These are phyloP conservation scores for Morus bassanus DNA, from an alignment of 2,797 vertebrate genomes.

Conservation along the genomic window DNA sequence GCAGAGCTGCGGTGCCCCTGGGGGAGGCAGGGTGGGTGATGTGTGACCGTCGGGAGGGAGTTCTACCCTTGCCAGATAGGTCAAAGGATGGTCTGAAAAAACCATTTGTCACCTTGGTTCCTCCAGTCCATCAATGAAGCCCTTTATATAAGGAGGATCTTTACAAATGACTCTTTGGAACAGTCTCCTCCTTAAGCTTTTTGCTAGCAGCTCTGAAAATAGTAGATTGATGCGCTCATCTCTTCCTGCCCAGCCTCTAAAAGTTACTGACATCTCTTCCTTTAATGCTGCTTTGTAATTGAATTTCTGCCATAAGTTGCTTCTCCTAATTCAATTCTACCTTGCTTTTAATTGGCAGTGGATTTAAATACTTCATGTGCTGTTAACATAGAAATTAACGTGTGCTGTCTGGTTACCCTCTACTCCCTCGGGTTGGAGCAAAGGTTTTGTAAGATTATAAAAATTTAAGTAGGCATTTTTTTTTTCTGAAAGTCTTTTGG, in stretches of 20 bases:
- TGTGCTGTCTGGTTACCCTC: neutral
- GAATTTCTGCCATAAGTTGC: slow-evolving; percentile 33
- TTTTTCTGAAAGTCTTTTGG: neutral
- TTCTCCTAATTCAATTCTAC: slow-evolving; percentile 51
- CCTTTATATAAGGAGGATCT: neutral
- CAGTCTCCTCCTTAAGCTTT: neutral
- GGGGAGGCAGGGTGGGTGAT: neutral
- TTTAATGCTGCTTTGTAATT: slow-evolving; percentile 58
- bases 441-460: neutral
- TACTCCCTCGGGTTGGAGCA: neutral
- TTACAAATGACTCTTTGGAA: neutral
- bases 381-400: neutral
- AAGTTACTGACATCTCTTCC: slow-evolving; percentile 47
- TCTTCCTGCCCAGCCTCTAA: slow-evolving; percentile 24
- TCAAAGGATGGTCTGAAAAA: neutral
- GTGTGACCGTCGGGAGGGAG: accelerated
- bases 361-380: neutral
- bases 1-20: neutral
- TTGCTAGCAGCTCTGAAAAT: neutral
- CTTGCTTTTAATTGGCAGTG: slow-evolving; percentile 37
- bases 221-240: neutral
- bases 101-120: neutral
- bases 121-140: accelerated
- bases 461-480: neutral
- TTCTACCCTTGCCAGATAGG: neutral